A percentile compares a stretch with the other conserved stretches of the same genome.
These are phyloP conservation scores for Euura lappo DNA, from an alignment of 1,140 invertebrate genomes.

Conservation along the genomic window DNA sequence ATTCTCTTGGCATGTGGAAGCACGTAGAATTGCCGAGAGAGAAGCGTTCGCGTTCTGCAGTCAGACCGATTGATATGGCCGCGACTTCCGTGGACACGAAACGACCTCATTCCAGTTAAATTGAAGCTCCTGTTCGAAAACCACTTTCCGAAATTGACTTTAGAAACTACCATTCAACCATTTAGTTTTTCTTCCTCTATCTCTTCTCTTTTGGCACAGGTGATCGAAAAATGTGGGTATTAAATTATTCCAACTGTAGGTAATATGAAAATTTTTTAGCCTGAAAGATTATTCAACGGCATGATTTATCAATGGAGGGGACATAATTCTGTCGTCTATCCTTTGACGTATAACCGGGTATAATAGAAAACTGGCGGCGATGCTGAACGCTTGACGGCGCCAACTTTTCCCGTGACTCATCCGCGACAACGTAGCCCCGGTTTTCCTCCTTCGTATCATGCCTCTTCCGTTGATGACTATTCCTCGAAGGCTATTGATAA, in stretches of 20 bases:
- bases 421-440: background rate
- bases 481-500: background rate
- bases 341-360: background rate
- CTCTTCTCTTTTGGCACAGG: no score
- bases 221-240: no score
- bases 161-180: background rate
- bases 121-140: background rate
- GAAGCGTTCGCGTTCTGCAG: no score
- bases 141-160: background rate
- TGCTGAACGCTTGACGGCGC: background rate
- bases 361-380: background rate
- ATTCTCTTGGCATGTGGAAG: no score
- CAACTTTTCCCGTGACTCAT: conserved; percentile 6
- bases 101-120: background rate
- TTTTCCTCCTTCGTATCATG: background rate
- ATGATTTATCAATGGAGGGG: no score
- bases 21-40: no score
- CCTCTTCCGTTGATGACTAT: background rate
- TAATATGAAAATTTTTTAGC: no score
- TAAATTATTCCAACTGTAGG: no score
- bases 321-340: no score
- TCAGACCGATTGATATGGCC: no score
- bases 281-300: no score
- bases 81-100: no score
- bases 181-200: background rate